A percentile compares a stretch with the other conserved stretches of the same genome.
Evolutionary conservation across 2,888 invertebrate species (phyloP).

Genomic region (Ophion ventricosus): DNA sequence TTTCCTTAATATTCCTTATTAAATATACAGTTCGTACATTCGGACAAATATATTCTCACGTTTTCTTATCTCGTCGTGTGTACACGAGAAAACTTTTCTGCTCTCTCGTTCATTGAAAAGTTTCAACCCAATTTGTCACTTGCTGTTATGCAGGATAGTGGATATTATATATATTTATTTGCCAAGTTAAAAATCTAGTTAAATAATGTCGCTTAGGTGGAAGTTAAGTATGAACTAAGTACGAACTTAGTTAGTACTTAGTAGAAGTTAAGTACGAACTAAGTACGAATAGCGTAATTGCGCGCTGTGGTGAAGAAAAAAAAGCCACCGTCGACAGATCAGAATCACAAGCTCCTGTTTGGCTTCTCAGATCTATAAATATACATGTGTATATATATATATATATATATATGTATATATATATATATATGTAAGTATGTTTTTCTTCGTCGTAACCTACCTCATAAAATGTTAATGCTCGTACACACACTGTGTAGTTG

Average conservation of each 20-base stretch:
- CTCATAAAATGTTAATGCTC: conserved; percentile 52
- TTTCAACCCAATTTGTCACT: conserved; percentile 25
- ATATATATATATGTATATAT: not conserved
- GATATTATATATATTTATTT: not conserved
- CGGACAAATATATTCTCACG: conserved; percentile 24
- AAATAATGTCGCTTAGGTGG: conserved; percentile 52
- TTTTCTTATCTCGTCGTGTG: not conserved
- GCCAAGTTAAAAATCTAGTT: not conserved
- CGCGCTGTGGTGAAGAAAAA: conserved; percentile 6
- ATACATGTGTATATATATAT: not conserved
- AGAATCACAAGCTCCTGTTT: conserved; percentile 24
- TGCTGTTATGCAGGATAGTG: not conserved
- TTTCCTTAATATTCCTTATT: not conserved
- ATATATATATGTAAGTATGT: not conserved
- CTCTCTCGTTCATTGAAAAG: conserved; percentile 38
- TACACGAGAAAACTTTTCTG: not conserved
- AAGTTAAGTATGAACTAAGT: conserved; percentile 5
- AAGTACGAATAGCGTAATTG: conserved; percentile 7
- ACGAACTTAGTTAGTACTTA: no score
- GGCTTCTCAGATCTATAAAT: conserved; percentile 9
- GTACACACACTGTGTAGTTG: conserved; percentile 18
- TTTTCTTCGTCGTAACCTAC: conserved; percentile 42
- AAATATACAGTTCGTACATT: conserved; percentile 6
- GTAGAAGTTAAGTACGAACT: conserved; percentile 5
- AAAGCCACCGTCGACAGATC: conserved; percentile 30